A percentile compares a stretch with the other conserved stretches of the same genome.
phyloP scores from a whole-genome alignment of 1,140 invertebrate species.

The Scaptomyza pallida region DNA sequence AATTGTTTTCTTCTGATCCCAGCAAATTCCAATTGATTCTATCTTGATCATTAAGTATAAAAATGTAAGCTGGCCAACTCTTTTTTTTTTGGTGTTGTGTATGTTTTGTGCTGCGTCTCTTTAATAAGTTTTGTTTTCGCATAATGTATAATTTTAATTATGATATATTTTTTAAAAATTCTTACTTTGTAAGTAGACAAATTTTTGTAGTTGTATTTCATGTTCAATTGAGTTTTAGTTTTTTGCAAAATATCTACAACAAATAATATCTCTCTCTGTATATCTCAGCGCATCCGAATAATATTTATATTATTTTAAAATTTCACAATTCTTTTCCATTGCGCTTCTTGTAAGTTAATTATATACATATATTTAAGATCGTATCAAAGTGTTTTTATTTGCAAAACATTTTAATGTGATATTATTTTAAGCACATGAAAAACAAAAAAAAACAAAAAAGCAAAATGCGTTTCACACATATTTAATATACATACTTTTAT shows the following conservation, averaged over 20 bases:
- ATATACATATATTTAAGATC: conserved; percentile 42
- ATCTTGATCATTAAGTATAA: conserved; percentile 14
- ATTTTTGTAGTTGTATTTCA: conserved; percentile 39
- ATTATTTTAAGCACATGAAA: conserved; percentile 77
- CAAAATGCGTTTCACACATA: conserved; percentile 23
- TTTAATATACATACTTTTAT: conserved; percentile 24
- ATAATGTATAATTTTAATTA: conserved; percentile 31
- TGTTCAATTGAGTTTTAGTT: conserved; percentile 29
- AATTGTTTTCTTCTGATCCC: conserved; percentile 15
- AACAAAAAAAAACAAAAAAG: conserved; percentile 24
- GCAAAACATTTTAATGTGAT: conserved; percentile 74
- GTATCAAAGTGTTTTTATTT: conserved; percentile 59
- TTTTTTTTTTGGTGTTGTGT: conserved; percentile 15
- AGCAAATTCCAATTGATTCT: conserved; percentile 20
- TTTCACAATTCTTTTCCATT: conserved; percentile 24
- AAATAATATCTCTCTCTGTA: conserved; percentile 29
- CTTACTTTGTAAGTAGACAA: conserved; percentile 35
- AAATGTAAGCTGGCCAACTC: conserved; percentile 29
- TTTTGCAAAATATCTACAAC: conserved; percentile 13
- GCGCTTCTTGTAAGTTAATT: conserved; percentile 36
- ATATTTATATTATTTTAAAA: conserved; percentile 12
- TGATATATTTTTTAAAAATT: conserved; percentile 14
- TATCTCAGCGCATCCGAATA: conserved; percentile 40
- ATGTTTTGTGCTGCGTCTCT: conserved; percentile 22
- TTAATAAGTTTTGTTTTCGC: conserved; percentile 28